Conservation (phyloP, 35 echinoderm and acorn worm genomes). For the Amphiura filiformis region DNA sequence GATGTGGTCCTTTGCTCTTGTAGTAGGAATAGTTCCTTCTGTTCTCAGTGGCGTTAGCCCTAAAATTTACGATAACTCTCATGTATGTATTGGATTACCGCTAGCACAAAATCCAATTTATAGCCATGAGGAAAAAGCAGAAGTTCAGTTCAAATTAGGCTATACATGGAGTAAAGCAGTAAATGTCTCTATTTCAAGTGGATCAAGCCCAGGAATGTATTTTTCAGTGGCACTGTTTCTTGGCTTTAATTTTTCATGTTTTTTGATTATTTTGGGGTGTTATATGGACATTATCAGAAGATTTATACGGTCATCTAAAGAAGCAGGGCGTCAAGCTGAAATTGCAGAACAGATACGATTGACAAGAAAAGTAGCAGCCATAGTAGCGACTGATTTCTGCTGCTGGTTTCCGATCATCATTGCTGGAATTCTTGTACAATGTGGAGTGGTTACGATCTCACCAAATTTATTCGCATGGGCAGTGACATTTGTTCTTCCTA, state of each 20-base stretch:
- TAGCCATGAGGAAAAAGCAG: neutral
- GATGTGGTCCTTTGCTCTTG: neutral
- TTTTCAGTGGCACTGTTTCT: conserved; percentile 18
- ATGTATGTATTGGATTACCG: conserved; percentile 27
- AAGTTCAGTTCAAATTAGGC: neutral
- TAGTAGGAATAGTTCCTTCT: neutral
- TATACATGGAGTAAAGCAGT: neutral
- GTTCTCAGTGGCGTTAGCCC: neutral
- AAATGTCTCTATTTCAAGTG: neutral
- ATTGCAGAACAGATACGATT: conserved; percentile 10
- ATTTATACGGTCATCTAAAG: neutral
- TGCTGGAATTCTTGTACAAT: conserved; percentile 31
- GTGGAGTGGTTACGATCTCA: neutral
- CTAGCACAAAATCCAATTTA: neutral
- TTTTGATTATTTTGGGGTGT: neutral
- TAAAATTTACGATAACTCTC: conserved; percentile 18
- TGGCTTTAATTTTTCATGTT: conserved; percentile 1
- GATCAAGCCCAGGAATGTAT: neutral
- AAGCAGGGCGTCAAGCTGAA: neutral
- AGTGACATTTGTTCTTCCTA: conserved; percentile 47
- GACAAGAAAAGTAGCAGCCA: conserved; percentile 10
- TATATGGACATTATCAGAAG: conserved; percentile 3
- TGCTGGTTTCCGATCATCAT: conserved; percentile 61
- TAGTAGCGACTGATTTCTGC: conserved; percentile 43
- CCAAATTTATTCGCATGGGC: conserved; percentile 32